phyloP scores from a whole-genome alignment of 2,797 vertebrate genomes.

The Poeciliopsis infans region DNA sequence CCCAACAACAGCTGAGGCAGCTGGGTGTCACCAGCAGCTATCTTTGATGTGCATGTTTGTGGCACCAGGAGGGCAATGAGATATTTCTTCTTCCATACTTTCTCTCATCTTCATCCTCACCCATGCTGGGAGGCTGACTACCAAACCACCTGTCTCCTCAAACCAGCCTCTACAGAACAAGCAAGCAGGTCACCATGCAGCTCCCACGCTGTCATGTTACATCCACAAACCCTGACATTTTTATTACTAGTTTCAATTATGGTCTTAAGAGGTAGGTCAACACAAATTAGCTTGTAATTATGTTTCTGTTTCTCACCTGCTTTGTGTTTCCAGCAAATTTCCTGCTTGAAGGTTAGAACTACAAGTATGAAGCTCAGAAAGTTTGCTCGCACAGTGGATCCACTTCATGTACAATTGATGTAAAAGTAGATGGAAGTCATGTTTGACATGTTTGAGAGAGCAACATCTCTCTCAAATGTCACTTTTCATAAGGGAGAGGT shows the following conservation, averaged over 20 bases:
- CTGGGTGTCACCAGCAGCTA: constrained; percentile 26
- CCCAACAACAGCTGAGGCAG: constrained; percentile 40
- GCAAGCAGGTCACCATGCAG: neutral
- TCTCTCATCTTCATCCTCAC: constrained; percentile 48
- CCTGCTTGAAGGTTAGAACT: neutral
- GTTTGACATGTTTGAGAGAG: too few species aligned
- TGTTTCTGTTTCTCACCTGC: neutral
- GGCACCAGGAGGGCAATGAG: constrained; percentile 68
- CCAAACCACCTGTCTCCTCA: constrained; percentile 69
- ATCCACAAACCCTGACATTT: neutral
- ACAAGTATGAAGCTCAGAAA: neutral
- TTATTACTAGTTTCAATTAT: neutral
- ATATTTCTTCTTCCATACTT: constrained; percentile 46
- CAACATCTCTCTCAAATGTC: neutral
- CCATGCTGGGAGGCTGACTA: constrained; percentile 62
- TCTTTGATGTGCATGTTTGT: constrained; percentile 60
- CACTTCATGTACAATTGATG: neutral
- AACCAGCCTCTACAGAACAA: constrained; percentile 18
- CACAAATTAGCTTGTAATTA: neutral
- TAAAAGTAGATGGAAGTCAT: neutral
- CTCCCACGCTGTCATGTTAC: neutral
- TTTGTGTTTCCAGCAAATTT: neutral
- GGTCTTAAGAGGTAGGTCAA: neutral
- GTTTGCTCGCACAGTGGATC: neutral
- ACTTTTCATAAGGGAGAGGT: neutral